Base-by-base conservation (phyloP, 1,140 invertebrate genomes). In the Colletes gigas region DNA sequence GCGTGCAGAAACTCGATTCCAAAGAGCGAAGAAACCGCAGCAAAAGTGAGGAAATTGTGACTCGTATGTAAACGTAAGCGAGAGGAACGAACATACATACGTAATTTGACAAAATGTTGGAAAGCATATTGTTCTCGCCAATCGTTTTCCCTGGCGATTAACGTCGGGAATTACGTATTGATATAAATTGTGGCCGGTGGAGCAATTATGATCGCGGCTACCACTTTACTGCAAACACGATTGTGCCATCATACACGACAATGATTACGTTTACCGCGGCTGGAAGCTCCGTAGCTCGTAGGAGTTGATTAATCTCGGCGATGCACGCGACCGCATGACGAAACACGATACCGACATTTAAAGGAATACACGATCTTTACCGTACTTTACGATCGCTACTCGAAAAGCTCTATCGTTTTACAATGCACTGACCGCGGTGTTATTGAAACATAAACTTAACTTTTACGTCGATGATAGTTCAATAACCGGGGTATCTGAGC, bases 281-380 rank as follows among this genome's bases (percentile, higher is more conserved):
- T 72, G 68, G 69, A 78, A 72, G 50, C 69, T 78, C 76, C 76
- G 39, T 59, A 30, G 59, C 55, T 72, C 69, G 77, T 65, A 65
- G 69, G 60, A 59, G 44, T 78, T 55, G 57, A 71, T 83, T 81
- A 81, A 83, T 83, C 68, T 68, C 55, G 6, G 19, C 55, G 59
- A 76, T 83, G 52, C 71, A 67, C 39, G 70, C 66, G 54, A 76
- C 41, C 74, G 55, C 21, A 66, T 19, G 4, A 60, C 59, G 30
- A 41, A 71, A 65, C 55, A 57, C 54, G 72, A 80, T 57, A 77
- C 80, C 78, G 66, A 71, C 72, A 57, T 41, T 71, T 52, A 54
- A 67, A 47, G 44, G 52, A 71, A 81, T 52, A 19, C 39, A 57
- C 52, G 57, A 74, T 74, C 77, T 79, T 69, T 73, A 30, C 70